phyloP scores from a whole-genome alignment of 2,113 vertebrate species.

The Zosterops hypoxanthus region DNA sequence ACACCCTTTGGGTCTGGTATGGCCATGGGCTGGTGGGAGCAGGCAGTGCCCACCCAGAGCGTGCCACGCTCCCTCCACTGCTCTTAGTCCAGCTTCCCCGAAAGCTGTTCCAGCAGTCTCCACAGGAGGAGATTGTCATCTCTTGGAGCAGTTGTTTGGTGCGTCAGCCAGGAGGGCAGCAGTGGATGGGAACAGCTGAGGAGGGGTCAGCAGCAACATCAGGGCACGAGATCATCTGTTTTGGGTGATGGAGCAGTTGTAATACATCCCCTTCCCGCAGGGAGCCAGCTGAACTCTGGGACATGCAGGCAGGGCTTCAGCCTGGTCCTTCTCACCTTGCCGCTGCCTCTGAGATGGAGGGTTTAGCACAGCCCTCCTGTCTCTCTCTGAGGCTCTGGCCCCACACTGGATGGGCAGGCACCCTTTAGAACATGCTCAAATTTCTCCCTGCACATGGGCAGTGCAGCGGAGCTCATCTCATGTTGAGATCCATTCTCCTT shows the following conservation, averaged over 20 bases:
- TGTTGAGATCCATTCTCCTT: neutral
- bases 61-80: rapidly evolving
- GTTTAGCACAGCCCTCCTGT: neutral
- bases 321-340: neutral
- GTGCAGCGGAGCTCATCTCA: rapidly evolving
- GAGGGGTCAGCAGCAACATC: rapidly evolving
- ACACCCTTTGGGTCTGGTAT: rapidly evolving
- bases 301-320: neutral
- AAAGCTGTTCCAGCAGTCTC: neutral
- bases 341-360: neutral
- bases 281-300: neutral
- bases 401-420: rapidly evolving
- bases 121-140: neutral
- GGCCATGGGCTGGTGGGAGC: neutral
- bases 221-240: neutral
- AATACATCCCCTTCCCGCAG: neutral
- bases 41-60: rapidly evolving
- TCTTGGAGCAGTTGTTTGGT: neutral
- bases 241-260: neutral
- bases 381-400: rapidly evolving
- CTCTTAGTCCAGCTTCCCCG: neutral
- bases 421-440: neutral
- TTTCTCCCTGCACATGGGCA: rapidly evolving
- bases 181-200: neutral
- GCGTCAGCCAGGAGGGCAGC: neutral